These are phyloP conservation scores for Saccopteryx bilineata DNA, from an alignment of 2,113 vertebrate genomes.

Conservation along the genomic window DNA sequence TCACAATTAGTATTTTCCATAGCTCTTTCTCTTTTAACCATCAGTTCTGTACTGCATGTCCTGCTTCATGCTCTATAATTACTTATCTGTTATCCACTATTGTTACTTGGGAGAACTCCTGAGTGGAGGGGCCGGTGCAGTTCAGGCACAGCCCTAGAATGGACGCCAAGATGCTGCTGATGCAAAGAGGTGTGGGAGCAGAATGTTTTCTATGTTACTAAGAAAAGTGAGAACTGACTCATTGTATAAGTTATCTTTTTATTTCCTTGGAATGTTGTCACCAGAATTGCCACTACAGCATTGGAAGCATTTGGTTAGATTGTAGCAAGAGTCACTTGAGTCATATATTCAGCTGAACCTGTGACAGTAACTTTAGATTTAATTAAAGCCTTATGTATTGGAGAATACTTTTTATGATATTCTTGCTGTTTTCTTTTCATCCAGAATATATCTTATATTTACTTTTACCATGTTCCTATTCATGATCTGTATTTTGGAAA, in stretches of 20 bases:
- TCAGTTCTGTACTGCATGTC: not conserved
- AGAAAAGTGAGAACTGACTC: not conserved
- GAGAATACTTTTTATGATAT: not conserved
- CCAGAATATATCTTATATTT: not conserved
- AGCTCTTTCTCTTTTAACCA: not conserved
- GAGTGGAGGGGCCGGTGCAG: not conserved
- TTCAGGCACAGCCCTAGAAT: not conserved
- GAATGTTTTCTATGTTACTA: not conserved
- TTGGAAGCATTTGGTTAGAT: not conserved
- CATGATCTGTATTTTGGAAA: not conserved
- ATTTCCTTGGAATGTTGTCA: not conserved
- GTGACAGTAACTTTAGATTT: constrained; percentile 10
- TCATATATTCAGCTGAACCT: not conserved
- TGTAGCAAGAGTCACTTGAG: not conserved
- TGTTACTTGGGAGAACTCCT: not conserved
- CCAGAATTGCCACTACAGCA: not conserved
- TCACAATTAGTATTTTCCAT: not conserved
- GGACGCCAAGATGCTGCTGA: too few species aligned
- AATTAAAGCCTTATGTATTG: not conserved
- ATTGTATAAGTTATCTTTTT: not conserved
- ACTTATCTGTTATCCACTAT: not conserved
- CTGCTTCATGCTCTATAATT: not conserved
- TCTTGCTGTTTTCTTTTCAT: not conserved
- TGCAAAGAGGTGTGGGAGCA: not conserved
- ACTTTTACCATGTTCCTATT: not conserved